Conservation (phyloP, 2,797 vertebrate genomes). For the Sebastolobus altivelis region DNA sequence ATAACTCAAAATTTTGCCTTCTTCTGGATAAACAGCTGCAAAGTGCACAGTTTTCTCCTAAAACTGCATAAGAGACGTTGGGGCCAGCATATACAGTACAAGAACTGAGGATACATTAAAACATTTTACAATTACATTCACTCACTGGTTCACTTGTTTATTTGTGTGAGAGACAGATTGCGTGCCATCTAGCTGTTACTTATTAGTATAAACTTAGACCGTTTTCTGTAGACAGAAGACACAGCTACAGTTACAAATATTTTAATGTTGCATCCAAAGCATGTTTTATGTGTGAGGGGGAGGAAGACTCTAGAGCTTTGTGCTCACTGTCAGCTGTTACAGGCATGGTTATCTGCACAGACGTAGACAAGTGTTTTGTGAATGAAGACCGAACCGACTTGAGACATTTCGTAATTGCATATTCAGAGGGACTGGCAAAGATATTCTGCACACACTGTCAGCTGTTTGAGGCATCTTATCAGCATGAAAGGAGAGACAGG, state of each 20-base stretch:
- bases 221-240: background rate
- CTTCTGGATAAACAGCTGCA: background rate
- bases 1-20: background rate
- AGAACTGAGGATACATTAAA: background rate
- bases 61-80: background rate
- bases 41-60: background rate
- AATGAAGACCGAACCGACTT: slow-evolving; percentile 9
- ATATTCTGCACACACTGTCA: slow-evolving; percentile 38
- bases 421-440: slow-evolving; percentile 14
- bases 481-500: slow-evolving; percentile 29
- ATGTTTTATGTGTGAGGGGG: background rate
- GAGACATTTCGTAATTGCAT: slow-evolving; percentile 30
- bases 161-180: background rate
- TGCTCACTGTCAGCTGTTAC: slow-evolving; percentile 43
- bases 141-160: background rate
- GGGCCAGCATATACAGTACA: background rate
- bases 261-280: slow-evolving; percentile 16
- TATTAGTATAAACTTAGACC: too few relatives aligned
- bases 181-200: background rate
- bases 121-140: background rate
- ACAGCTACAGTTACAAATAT: background rate
- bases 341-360: slow-evolving; percentile 35
- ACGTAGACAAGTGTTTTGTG: slow-evolving; percentile 48
- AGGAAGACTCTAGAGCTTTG: background rate
- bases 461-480: slow-evolving; percentile 56